Percentiles rank a stretch among this genome's conserved stretches.
Conservation (phyloP, 2,888 invertebrate species). For the Xylophagus ater region DNA sequence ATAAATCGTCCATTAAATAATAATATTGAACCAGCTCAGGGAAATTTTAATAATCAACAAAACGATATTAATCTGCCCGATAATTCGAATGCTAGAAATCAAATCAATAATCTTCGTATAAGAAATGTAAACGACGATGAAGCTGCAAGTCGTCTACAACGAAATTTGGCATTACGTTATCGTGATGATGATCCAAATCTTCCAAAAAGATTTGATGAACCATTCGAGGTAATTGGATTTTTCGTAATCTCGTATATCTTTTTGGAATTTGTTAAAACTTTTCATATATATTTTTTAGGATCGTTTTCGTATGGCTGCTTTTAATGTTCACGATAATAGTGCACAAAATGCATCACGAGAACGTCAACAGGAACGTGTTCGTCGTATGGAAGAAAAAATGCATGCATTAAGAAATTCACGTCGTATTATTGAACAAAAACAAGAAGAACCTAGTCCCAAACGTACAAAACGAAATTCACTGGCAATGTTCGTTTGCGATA, state of each 20-base stretch:
- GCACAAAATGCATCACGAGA: conserved; percentile 43
- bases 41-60: conserved; percentile 8
- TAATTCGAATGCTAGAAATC: no score
- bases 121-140: conserved; percentile 28
- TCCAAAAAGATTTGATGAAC: conserved; percentile 37
- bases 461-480: conserved; percentile 56
- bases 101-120: neutral
- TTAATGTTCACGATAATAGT: conserved; percentile 37
- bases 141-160: conserved; percentile 34
- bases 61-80: conserved; percentile 4
- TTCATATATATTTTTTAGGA: conserved; percentile 24
- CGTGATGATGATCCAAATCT: conserved; percentile 35
- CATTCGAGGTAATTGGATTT: conserved; percentile 29
- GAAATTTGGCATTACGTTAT: conserved; percentile 35
- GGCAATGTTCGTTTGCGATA: conserved; percentile 77
- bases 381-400: conserved; percentile 53
- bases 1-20: conserved; percentile 1
- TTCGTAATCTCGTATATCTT: neutral
- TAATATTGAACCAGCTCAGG: conserved; percentile 6
- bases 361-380: conserved; percentile 50
- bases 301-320: conserved; percentile 48
- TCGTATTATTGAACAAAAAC: conserved; percentile 20
- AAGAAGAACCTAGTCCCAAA: conserved; percentile 42
- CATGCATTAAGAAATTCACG: conserved; percentile 36
- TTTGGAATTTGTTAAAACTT: neutral